Base-by-base conservation (phyloP, 2,888 invertebrate species). In the Athetis lepigone region DNA sequence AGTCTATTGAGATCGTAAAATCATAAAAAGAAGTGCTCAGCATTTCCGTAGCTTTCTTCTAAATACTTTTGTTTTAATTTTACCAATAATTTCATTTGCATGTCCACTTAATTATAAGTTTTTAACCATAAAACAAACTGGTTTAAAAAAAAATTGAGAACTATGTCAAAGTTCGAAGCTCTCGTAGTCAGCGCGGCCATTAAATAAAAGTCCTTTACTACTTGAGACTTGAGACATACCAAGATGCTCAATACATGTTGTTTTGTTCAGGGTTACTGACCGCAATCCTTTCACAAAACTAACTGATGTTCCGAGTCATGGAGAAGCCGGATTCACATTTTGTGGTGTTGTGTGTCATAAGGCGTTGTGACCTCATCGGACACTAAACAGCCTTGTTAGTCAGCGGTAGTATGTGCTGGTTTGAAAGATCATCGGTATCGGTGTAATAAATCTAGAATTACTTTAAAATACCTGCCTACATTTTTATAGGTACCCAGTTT, bases 291-390 rank as follows among this genome's bases (percentile, higher is more conserved):
- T 19, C 16, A 11, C 43, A 33, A 19, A 27, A 5, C 23, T 25
- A 19, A 33, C 16, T 16, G n/a, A 25, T 37, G 2, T 21, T 7
- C 4, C 4, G 8, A 2, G 11, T 8, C 6, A n/a, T 3, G 16
- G 8, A 29, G 9, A 5, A 63, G 2, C 37, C 43, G 43, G 56
- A 55, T 56, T 19, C 19, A 29, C 5, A 37, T 37, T 63, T 29
- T 37, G 57, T 61, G 27, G 16, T 37, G 18, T 21, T 23, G 19
- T 50, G 62, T 27, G 56, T 66, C 66, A 66, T 33, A 23, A 36
- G 9, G 11, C 16, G 7, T n/a, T 23, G 29, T 63, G 56, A 37
- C 13, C 19, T 66, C 56, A 55, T 66, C 18, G 13, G 0, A 5
- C 4, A 16, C 1, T 1, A 29, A 1, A 36, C 18, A 42, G 9